Percentiles rank a stretch among this genome's conserved stretches.
These are phyloP conservation scores for Oryzias javanicus DNA, from an alignment of 2,113 vertebrate genomes.

Conservation along the genomic window DNA sequence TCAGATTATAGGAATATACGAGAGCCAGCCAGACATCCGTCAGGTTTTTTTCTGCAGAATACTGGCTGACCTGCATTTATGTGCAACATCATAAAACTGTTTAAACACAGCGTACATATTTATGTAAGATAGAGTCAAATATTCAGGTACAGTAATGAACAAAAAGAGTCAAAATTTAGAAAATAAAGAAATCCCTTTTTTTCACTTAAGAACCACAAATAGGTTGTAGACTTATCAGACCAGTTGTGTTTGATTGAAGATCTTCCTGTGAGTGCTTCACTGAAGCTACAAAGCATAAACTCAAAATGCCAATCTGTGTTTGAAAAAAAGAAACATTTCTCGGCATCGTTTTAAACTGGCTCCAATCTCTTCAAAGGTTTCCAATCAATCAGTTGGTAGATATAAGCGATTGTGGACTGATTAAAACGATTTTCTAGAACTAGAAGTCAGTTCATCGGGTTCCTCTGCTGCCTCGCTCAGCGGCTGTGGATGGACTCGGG, in stretches of 20 bases:
- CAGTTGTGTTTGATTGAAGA: no score
- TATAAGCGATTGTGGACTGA: no score
- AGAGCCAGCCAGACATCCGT: no score
- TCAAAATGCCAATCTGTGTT: not conserved
- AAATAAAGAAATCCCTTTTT: not conserved
- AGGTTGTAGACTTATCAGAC: not conserved
- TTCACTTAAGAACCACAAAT: not conserved
- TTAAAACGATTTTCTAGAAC: no score
- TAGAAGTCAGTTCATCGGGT: no score
- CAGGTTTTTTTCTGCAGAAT: not conserved
- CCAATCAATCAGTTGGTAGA: no score
- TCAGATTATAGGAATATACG: no score
- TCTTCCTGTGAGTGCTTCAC: constrained; percentile 45
- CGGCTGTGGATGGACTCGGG: constrained; percentile 20
- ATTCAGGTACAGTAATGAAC: not conserved
- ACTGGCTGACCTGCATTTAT: not conserved
- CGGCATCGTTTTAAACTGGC: not conserved
- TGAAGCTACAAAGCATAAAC: constrained; percentile 60
- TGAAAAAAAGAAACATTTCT: not conserved
- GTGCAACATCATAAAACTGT: not conserved
- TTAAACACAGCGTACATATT: not conserved
- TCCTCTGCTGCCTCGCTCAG: not conserved
- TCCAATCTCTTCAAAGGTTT: not conserved
- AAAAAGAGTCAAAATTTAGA: not conserved
- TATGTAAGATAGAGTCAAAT: not conserved